Evolutionary conservation across 2,797 vertebrate species (phyloP), one percentile per base, ranked within the genome.

Genomic region (Trachurus trachurus): DNA sequence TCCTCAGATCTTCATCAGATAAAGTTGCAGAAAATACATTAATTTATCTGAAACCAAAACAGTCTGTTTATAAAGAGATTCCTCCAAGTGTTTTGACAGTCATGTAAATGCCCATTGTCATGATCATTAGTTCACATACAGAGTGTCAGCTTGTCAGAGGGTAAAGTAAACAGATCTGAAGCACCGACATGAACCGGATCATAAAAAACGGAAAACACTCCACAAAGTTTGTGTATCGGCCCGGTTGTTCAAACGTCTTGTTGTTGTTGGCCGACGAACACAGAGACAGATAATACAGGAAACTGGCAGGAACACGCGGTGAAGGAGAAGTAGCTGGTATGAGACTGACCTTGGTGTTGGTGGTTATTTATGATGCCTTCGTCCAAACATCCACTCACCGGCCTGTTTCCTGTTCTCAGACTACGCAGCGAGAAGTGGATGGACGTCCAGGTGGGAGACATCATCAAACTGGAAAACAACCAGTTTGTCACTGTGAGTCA

Each of bases 391-490:
- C 13, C 16, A 66, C 45, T 79, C 4, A 82, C 26, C 21, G 13
- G 3, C 13, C 37, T 74, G 39, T 66, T 47, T 83, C 71, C 62
- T 84, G 66, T 62, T 61, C 19, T 60, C 86, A 99, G 98, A 82
- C 87, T 99, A 39, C 93, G 89, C 45, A 95, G 94, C 1, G 96
- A 98, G 80, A 98, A 96, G 92, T 99, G 98, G 98, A 98, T 97
- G 97, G 94, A 98, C 44, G 90, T 99, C 50, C 96, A 97, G 93
- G 98, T 99, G 34, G 98, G 98, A 45, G 97, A 99, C 92, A 96
- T 99, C 93, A 96, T 99, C 93, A 98, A 96, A 87, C 89, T 99
- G 88, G 96, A 98, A 86, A 99, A 98, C 93, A 97, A 99, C 89
- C 96, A 97, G 91, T 96, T 96, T 90, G 97, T 99, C 63, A 97